These are phyloP conservation scores for Bos taurus DNA, from an alignment of 2,113 vertebrate species.

Conservation along the genomic window ARS-UCD2.0 NC_037332.1:49131001-49131500, in stretches of 20 bases:
- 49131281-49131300: not conserved
- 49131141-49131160: not conserved
- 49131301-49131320: not conserved
- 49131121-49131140: not conserved
- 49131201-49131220: not conserved
- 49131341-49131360: fast-evolving
- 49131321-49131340: not conserved
- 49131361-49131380: not conserved
- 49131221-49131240: not conserved
- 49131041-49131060: not conserved
- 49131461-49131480: constrained; percentile 8
- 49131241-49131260: not conserved
- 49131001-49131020: not conserved
- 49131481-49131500: not conserved
- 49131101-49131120: not conserved
- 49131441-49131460: not conserved
- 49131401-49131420: not conserved
- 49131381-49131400: not conserved
- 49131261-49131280: not conserved
- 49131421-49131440: not conserved
- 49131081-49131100: not conserved
- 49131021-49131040: not conserved
- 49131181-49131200: not conserved
- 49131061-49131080: not conserved
- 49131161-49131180: not conserved